Percentiles rank a stretch among this genome's conserved stretches.
Evolutionary conservation across 2,888 invertebrate species (phyloP).

Genomic region (Heliconius sara): DNA sequence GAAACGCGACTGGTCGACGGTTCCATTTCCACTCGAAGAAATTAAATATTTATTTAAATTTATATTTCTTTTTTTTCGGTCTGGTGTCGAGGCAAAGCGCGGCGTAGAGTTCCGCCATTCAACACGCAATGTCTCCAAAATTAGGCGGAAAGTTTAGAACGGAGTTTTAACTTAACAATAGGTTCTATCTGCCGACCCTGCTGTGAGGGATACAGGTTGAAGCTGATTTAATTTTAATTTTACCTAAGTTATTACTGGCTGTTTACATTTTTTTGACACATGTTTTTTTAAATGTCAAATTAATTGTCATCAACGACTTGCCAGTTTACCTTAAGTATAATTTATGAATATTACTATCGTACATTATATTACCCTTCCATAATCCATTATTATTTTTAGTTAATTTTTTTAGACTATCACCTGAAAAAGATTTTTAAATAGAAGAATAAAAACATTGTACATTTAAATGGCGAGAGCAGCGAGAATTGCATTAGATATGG

Average conservation of each 20-base stretch:
- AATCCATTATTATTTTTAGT: background rate
- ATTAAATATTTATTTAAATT: no score
- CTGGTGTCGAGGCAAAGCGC: no score
- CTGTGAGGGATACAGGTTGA: no score
- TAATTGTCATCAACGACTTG: background rate
- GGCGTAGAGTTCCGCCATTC: no score
- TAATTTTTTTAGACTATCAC: background rate
- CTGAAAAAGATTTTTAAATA: background rate
- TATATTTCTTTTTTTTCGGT: no score
- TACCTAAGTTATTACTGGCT: slow-evolving; percentile 2
- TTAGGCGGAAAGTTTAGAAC: no score
- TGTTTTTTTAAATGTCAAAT: background rate
- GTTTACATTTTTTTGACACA: background rate
- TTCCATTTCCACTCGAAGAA: no score
- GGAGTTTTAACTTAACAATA: no score
- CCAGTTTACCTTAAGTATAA: background rate
- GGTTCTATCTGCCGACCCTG: no score
- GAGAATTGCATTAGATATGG: slow-evolving; percentile 69
- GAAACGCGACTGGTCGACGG: no score
- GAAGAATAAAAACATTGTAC: background rate
- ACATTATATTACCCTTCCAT: background rate
- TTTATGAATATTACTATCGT: background rate
- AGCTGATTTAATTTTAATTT: no score
- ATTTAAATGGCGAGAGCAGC: slow-evolving; percentile 61
- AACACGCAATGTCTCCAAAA: no score